phyloP scores from a whole-genome alignment of 2,888 invertebrate species.

The Drosophila lacicola region DNA sequence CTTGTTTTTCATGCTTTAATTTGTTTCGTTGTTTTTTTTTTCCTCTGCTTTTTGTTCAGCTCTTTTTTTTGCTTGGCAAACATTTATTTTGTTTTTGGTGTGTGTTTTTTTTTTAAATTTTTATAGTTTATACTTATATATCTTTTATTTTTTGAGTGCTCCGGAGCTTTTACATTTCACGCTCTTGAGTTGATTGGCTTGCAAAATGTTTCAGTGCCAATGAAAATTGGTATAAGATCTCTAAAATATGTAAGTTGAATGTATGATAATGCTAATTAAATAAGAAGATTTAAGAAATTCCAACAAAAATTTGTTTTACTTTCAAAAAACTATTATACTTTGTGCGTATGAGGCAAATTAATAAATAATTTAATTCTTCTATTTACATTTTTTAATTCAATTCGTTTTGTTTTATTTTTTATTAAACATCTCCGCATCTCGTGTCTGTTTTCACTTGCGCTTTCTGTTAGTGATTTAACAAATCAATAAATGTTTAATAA shows the following conservation, averaged over 20 bases:
- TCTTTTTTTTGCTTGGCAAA: slow-evolving; percentile 38
- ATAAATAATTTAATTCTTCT: slow-evolving; percentile 1
- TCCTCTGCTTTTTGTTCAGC: slow-evolving; percentile 40
- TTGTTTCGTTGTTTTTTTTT: slow-evolving; percentile 62
- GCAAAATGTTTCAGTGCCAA: slow-evolving; percentile 67
- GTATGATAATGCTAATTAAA: background rate
- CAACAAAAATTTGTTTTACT: background rate
- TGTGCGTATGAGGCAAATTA: background rate
- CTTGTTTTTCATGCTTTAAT: slow-evolving; percentile 78
- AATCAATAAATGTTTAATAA: slow-evolving; percentile 46
- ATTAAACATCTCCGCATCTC: background rate
- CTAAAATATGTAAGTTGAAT: background rate
- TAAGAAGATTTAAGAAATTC: background rate
- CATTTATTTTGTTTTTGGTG: slow-evolving; percentile 42
- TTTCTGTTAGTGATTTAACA: slow-evolving; percentile 54
- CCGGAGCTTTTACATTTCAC: slow-evolving; percentile 66
- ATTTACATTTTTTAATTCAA: background rate
- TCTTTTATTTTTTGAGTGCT: slow-evolving; percentile 6
- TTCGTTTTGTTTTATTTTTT: background rate
- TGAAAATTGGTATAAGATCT: slow-evolving; percentile 52
- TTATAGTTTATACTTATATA: slow-evolving; percentile 1
- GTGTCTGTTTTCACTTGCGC: slow-evolving; percentile 56
- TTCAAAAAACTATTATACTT: background rate
- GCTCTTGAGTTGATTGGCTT: slow-evolving; percentile 79
- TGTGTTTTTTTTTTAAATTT: slow-evolving; percentile 3